Base-by-base conservation (phyloP, 2,797 vertebrate species). In the Semaprochilodus insignis region DNA sequence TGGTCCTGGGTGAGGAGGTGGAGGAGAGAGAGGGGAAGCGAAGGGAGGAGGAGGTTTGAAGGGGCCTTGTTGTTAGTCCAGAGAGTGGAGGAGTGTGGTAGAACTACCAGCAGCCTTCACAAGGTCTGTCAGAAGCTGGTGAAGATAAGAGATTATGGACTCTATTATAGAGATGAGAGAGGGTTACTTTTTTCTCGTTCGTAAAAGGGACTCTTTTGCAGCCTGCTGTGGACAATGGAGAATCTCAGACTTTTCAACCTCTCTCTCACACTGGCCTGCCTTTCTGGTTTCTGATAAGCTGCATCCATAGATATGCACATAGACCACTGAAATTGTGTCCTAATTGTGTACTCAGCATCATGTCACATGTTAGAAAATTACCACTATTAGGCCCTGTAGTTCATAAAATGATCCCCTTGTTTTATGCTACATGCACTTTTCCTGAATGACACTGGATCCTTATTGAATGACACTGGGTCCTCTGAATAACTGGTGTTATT, bases 1-100 rank as follows among this genome's bases (percentile, higher is more conserved):
- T 89, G 77, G 81, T 82, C 79, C 81, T 77, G 69, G 78, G 85
- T 81, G 67, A 62, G 71, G 65, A 62, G 73, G 57, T 60, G 62
- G 63, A 78, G 82, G 79, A 81, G 79, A 36, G 79, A 36, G 51
- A 13, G 23, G 13, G 23, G 6, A n/a, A 25, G 59, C 7, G 7
- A 66, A 17, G 2, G 17, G 77, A 69, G 57, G 71, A 86, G 63
- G 82, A 66, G 69, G 27, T 31, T 65, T 13, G 27, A 31, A 15
- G 62, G 62, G 62, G 62, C 25, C 52, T 52, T 16, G 69, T 83
- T 59, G 51, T 78, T 62, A 67, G 62, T 48, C 25, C 31, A 23
- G 60, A 74, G 36, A 77, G 44, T 55, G 62, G 34, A 62, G 57
- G 23, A 51, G 71, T 51, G 69, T 25, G 62, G 34, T 31, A 81